Evolutionary conservation across 2,888 invertebrate species (phyloP).

Genomic region (Leuctra nigra): DNA sequence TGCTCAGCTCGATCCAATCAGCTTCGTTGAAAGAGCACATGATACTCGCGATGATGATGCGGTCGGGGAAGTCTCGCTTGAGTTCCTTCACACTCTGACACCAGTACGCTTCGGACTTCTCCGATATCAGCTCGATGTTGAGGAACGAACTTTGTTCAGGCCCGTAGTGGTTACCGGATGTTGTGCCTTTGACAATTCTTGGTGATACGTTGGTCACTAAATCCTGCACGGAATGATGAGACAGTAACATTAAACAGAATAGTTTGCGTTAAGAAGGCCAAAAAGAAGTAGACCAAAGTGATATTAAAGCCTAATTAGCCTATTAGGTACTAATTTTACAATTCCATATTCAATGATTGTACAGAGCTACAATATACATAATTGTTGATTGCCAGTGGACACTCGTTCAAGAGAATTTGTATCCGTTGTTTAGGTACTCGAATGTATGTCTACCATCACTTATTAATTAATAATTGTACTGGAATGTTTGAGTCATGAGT

Average conservation of each 20-base stretch:
- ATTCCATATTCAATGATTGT: no score
- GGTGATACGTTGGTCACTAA: slow-evolving; percentile 95
- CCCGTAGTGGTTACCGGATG: slow-evolving; percentile 85
- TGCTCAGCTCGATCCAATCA: slow-evolving; percentile 83
- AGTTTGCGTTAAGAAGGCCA: no score
- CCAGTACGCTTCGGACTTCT: slow-evolving; percentile 94
- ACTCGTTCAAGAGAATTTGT: no score
- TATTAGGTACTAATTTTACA: no score
- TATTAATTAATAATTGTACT: no score
- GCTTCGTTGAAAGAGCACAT: slow-evolving; percentile 84
- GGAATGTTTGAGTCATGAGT: no score
- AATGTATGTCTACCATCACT: no score
- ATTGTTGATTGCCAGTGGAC: neutral
- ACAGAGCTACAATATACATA: neutral
- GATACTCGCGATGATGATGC: slow-evolving; percentile 90
- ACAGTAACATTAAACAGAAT: no score
- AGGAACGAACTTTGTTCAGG: slow-evolving; percentile 96
- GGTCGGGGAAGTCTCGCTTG: slow-evolving; percentile 84
- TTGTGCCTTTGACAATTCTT: slow-evolving; percentile 88
- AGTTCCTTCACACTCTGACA: slow-evolving; percentile 78
- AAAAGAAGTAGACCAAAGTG: no score
- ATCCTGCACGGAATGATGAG: slow-evolving; percentile 71
- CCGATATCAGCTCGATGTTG: slow-evolving; percentile 97
- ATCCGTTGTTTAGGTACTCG: no score
- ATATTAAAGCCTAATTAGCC: no score